Evolutionary conservation across 2,113 vertebrate genomes (phyloP), one percentile per base, ranked within the genome.

Genomic region (Cyprinus carpio): DNA sequence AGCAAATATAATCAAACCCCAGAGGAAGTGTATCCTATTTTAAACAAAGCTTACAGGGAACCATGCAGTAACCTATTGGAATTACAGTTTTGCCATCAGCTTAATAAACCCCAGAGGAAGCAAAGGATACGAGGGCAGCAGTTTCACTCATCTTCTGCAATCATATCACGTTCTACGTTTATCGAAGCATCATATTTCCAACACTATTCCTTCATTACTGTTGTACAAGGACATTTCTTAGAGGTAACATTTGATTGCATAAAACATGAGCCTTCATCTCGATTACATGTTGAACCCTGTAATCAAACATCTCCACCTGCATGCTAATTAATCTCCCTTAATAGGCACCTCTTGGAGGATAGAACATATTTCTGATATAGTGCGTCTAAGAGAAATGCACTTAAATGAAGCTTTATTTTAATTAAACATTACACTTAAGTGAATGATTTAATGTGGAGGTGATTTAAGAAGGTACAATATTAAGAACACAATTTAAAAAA

Each of bases 401-500:
- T 75, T 75, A 81, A 80, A 81, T 60, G 0, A 62, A 62, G 60
- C 16, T 81, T 29, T 46, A 58, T 56, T 67, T 71, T 29, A 69
- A 81, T 81, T 81, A 71, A 74, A 80, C 51, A 29, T 81, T 72
- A 49, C 54, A 72, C 51, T 72, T 62, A 74, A 62, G 51, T 74
- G 84, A 72, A 78, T 69, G 29, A 8, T 58, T 79, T 77, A 78
- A 65, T 84, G 23, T n/a, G 25, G 20, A 43, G 9, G 12, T 25
- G 13, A 58, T 64, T 69, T 60, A 46, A 40, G 8, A 40, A 9
- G 8, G 6, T 37, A 37, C 34, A 37, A 37, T 37, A 31, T 31
- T 31, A 31, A 31, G 31, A 40, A 40, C 37, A 40, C 37, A 40
- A 40, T 7, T 40, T 40, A 40, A 40, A 40, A 1, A 7, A 1